Evolutionary conservation across 2,113 vertebrate genomes (phyloP), one percentile per base, ranked within the genome.

Genomic region (Syngnathus scovelli): DNA sequence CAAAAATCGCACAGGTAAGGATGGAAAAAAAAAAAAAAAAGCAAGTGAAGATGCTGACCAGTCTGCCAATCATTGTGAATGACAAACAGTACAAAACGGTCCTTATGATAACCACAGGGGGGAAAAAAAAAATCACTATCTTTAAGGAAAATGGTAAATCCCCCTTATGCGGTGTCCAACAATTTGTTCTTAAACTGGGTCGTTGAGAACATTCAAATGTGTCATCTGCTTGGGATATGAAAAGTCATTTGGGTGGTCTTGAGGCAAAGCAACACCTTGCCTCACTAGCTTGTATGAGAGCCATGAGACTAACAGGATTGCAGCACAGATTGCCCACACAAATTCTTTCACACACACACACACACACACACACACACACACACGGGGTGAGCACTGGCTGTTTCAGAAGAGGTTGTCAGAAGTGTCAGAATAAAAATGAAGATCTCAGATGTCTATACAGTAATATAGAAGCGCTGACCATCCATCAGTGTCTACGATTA

Each of bases 341-440:
- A 7, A 41, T 10, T 9, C 39, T 9, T 10, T 9, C 39, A 41
- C 39, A 41, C 39, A 68, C 41, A 74, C 44, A 54, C 52, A 68
- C 58, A 41, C 39, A 68, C 41, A 74, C 44, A 54, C 52, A 68
- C 58, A 66, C 64, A 66, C 21, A 75, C 37, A 66, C n/a, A 38
- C 48, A 52, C 19, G 27, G 11, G 44, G 1, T 11, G 27, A 60
- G 51, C 27, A 49, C 19, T 33, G 27, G 27, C 27, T 33, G 27
- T 66, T 21, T 61, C 72, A 61, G 73, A 70, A 51, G 39, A 76
- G 69, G 78, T 64, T 73, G 70, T 71, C 77, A 68, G 63, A 65
- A 37, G 44, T 77, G 78, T 83, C 80, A 67, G 72, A 78, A 81
- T 67, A 71, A 72, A 75, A 82, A 86, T 82, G 74, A 87, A 80